Percentiles rank a stretch among this genome's conserved stretches.
phyloP scores from a whole-genome alignment of 2,888 invertebrate species.

The Leucozona laternaria region DNA sequence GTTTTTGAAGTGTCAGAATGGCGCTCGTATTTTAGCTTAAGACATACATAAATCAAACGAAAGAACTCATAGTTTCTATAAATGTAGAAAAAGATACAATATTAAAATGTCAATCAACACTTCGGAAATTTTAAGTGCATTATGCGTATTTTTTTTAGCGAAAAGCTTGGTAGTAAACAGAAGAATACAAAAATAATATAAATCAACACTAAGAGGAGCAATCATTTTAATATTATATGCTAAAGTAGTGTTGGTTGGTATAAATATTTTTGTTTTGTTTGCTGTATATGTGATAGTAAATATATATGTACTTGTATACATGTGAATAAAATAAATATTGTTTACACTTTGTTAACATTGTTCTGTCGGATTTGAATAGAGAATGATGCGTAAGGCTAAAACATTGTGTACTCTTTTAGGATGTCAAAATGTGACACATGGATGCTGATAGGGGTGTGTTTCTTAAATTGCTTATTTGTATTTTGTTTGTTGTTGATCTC shows the following conservation, averaged over 20 bases:
- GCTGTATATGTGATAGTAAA: neutral
- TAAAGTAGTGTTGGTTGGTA: neutral
- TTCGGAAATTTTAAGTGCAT: neutral
- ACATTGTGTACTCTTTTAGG: constrained; percentile 5
- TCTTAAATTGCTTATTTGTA: neutral
- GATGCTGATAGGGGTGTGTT: constrained; percentile 20
- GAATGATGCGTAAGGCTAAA: constrained; percentile 25
- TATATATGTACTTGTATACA: neutral
- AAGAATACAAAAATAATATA: constrained; percentile 24
- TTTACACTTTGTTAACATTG: constrained; percentile 23
- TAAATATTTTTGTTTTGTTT: neutral
- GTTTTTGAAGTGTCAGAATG: constrained; percentile 43
- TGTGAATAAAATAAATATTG: neutral
- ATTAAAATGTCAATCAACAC: constrained; percentile 7
- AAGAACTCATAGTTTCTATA: constrained; percentile 4
- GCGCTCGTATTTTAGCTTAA: neutral
- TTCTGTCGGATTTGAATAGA: constrained; percentile 4
- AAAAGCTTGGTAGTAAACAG: constrained; percentile 30
- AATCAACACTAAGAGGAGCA: constrained; percentile 24
- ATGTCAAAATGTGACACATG: constrained; percentile 20
- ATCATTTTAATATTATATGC: neutral
- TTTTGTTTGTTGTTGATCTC: neutral
- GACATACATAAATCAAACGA: neutral
- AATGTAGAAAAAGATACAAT: neutral
- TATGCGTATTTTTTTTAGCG: neutral